A percentile compares a stretch with the other conserved stretches of the same genome.
These are phyloP conservation scores for Amblyteles armatorius DNA, from an alignment of 2,888 invertebrate genomes.

Conservation along the genomic window DNA sequence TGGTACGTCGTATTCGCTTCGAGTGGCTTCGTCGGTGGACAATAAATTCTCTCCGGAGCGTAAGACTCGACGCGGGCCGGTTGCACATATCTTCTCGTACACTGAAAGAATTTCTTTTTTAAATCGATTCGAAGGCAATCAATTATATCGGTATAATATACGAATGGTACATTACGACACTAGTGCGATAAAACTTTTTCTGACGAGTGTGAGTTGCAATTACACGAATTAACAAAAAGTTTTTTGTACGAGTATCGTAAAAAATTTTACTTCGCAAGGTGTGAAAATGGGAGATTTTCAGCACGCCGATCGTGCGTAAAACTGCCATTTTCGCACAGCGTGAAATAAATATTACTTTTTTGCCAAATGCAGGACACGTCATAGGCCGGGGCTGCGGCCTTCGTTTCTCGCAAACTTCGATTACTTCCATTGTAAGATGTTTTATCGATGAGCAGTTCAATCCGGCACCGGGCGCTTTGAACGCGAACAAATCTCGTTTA, in stretches of 20 bases:
- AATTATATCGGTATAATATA: background rate
- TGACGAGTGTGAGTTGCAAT: too few species aligned
- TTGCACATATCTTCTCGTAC: constrained; percentile 78
- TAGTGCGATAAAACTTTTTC: too few species aligned
- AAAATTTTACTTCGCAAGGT: too few species aligned
- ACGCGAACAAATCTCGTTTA: constrained; percentile 22
- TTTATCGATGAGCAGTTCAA: constrained; percentile 7
- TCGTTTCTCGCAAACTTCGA: constrained; percentile 71
- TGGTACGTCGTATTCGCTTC: constrained; percentile 80
- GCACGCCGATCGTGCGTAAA: too few species aligned
- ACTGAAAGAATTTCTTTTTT: constrained; percentile 65
- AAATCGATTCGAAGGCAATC: background rate
- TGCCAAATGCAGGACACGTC: constrained; percentile 64
- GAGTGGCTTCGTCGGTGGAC: constrained; percentile 75
- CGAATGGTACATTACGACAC: background rate
- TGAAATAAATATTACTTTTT: constrained; percentile 55
- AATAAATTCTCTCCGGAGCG: constrained; percentile 75
- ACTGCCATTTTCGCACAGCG: too few species aligned
- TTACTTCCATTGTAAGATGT: constrained; percentile 73
- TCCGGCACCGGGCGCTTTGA: background rate
- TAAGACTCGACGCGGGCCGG: constrained; percentile 79
- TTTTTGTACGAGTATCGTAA: too few species aligned
- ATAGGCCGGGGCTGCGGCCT: constrained; percentile 61
- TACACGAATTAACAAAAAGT: too few species aligned
- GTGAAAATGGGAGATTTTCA: too few species aligned